Conservation (phyloP, 2,113 vertebrate species). For the Furnarius figulus region DNA sequence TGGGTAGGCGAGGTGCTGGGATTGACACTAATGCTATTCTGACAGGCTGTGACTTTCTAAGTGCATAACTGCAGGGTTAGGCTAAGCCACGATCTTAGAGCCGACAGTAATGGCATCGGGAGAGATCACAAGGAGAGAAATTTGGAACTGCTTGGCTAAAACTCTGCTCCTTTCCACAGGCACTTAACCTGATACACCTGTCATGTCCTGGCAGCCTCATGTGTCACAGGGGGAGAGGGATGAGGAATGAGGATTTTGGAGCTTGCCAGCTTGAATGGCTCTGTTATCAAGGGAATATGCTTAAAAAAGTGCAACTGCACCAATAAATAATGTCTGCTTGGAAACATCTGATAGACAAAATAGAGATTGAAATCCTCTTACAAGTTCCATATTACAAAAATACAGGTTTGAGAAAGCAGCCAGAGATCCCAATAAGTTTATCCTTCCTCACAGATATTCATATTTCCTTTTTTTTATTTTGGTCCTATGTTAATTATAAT, state of each 20-base stretch:
- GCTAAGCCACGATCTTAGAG: neutral
- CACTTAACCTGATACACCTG: neutral
- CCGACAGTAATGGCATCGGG: neutral
- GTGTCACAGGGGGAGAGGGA: neutral
- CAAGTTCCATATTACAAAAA: neutral
- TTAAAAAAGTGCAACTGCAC: neutral
- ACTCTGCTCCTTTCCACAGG: neutral
- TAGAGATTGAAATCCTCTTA: neutral
- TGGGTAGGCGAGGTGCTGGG: neutral
- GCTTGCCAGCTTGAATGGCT: neutral
- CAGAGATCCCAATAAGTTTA: neutral
- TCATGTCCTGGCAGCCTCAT: neutral
- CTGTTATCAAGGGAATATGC: neutral
- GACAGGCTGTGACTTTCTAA: conserved; percentile 23
- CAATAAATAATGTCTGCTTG: neutral
- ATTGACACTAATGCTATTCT: conserved; percentile 18
- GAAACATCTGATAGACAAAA: neutral
- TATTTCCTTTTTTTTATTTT: neutral
- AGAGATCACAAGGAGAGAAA: neutral
- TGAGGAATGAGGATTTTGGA: neutral
- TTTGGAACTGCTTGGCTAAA: neutral
- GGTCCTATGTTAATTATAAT: neutral
- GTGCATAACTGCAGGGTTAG: neutral
- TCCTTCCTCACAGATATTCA: neutral
- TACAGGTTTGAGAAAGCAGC: neutral